phyloP scores from a whole-genome alignment of 2,113 vertebrate genomes.

The Xiphorhynchus elegans region DNA sequence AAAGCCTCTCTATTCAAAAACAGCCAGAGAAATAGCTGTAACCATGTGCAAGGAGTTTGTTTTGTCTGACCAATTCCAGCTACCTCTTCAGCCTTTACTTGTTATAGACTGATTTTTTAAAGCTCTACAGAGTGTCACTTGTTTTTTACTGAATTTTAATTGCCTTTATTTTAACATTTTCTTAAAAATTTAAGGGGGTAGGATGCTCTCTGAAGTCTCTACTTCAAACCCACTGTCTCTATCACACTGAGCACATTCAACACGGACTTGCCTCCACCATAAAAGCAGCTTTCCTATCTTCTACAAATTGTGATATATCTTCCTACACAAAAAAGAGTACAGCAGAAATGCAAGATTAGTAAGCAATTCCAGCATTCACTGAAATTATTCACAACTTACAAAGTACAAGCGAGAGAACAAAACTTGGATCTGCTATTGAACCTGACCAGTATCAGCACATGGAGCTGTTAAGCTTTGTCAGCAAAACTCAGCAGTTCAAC shows the following conservation, averaged over 20 bases:
- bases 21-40: not conserved
- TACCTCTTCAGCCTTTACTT: not conserved
- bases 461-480: not conserved
- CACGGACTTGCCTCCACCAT: not conserved
- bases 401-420: not conserved
- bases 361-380: not conserved
- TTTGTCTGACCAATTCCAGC: not conserved
- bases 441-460: not conserved
- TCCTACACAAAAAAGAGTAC: not conserved
- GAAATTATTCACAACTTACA: not conserved
- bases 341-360: not conserved
- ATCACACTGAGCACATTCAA: not conserved
- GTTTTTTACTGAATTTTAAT: not conserved
- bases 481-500: not conserved
- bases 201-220: not conserved
- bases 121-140: not conserved
- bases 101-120: not conserved
- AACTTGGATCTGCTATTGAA: not conserved
- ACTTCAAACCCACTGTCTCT: not conserved
- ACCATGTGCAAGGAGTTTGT: not conserved
- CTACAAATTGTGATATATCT: not conserved
- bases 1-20: not conserved
- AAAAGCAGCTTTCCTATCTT: not conserved
- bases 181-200: not conserved
- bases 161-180: not conserved